Evolutionary conservation across 2,797 vertebrate species (phyloP), one percentile per base, ranked within the genome.

Genomic region (Myotis pilosus): DNA sequence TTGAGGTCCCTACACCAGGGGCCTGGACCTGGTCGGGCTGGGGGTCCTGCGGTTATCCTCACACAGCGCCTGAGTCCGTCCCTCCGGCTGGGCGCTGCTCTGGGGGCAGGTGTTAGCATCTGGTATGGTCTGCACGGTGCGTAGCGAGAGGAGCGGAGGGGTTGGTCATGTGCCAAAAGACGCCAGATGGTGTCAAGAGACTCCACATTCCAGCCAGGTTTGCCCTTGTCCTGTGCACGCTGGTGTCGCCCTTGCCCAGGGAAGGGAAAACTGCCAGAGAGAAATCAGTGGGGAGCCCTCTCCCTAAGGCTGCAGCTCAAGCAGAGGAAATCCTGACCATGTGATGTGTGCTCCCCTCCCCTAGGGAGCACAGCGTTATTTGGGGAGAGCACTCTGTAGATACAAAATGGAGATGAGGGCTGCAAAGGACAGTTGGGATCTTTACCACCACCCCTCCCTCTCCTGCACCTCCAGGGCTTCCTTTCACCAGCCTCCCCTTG

Each of bases 81-180:
- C 15, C 57, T 62, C 28, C 1, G 9, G 20, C 44, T 22, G n/a
- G 51, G 10, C 0, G 0, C 64, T 6, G 0, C 0, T 41, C 62
- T 2, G 0, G 0, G 0, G 30, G 62, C 57, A 47, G 30, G 13
- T 0, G 1, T 6, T 1, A 1, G 12, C 13, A 6, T 11, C 72
- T 5, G 3, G 5, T 11, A 11, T 9, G 4, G 0, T 11, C 10
- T 8, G n/a, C 53, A 0, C 0, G 0, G 3, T 6, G 5, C 12
- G 9, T 0, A 0, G 1, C 0, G 2, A 49, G 44, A 53, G 36
- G 38, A 57, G 5, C 44, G n/a, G 41, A 57, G 13, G 51, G 25
- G 11, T 5, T 12, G 68, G 66, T 10, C 1, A 20, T 12, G 30
- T 44, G 33, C 12, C 13, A n/a, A 4, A 5, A 15, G 87, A 66